Evolutionary conservation across 2,797 vertebrate genomes (phyloP).

Genomic region (Mormyrops boulengeri): DNA sequence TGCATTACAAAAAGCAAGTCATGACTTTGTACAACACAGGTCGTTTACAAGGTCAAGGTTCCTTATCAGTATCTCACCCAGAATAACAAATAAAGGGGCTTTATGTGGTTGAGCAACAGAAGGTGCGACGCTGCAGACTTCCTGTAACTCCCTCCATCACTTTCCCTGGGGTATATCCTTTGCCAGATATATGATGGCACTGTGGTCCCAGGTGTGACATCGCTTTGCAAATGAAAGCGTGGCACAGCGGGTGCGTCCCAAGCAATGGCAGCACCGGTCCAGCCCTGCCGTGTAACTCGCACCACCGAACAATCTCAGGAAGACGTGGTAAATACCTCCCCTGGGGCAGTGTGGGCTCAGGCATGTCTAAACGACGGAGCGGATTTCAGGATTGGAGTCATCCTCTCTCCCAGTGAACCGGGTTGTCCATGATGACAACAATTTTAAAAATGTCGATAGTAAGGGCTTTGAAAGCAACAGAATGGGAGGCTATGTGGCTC

Average conservation of each 20-base stretch:
- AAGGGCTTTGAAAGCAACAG: background rate
- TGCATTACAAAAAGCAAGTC: background rate
- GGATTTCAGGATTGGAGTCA: background rate
- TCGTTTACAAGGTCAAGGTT: background rate
- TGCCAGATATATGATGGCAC: background rate
- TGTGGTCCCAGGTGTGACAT: background rate
- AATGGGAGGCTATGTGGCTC: background rate
- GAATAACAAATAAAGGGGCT: background rate
- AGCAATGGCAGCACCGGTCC: background rate
- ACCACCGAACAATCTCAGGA: conserved; percentile 3
- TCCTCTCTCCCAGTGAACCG: background rate
- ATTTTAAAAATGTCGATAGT: background rate
- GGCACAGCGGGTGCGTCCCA: background rate
- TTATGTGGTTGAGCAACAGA: background rate
- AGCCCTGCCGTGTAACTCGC: background rate
- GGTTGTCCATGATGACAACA: background rate
- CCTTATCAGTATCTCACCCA: background rate
- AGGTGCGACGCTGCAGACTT: background rate
- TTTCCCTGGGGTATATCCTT: background rate
- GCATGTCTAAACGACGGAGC: background rate
- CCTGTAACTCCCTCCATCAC: background rate
- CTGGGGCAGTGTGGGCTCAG: conserved; percentile 27
- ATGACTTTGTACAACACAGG: background rate
- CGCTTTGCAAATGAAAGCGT: background rate
- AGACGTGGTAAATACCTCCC: background rate